phyloP scores from a whole-genome alignment of 2,113 vertebrate species.

The Chaetodon auriga region DNA sequence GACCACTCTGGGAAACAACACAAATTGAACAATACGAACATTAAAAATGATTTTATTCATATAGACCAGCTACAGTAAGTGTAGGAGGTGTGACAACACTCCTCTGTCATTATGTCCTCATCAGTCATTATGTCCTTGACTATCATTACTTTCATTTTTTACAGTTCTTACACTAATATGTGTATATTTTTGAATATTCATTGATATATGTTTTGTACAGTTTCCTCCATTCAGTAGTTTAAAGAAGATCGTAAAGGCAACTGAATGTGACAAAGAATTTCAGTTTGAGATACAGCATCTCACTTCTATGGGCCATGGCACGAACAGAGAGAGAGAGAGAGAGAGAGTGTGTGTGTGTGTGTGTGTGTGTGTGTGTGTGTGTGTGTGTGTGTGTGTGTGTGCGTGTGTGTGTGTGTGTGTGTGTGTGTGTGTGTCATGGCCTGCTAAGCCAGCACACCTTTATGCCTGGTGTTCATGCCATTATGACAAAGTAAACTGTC shows the following conservation, averaged over 20 bases:
- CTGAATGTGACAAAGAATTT: no score
- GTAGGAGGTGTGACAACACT: not conserved
- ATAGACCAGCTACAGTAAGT: not conserved
- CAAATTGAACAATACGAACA: not conserved
- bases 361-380: no score
- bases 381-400: no score
- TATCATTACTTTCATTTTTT: not conserved
- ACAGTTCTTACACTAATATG: not conserved
- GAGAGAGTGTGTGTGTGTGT: no score
- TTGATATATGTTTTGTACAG: not conserved
- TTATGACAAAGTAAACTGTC: not conserved
- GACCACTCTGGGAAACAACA: not conserved
- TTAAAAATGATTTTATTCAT: not conserved
- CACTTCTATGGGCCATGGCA: no score
- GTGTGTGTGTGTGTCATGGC: slow-evolving; percentile 2
- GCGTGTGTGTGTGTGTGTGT: no score
- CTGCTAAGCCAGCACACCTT: not conserved
- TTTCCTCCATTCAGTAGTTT: no score
- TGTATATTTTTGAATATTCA: not conserved
- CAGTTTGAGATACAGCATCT: no score
- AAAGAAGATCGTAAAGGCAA: no score
- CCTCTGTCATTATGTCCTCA: not conserved
- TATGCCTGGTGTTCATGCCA: not conserved
- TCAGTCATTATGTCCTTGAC: not conserved
- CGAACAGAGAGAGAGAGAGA: no score